Evolutionary conservation across 1,140 invertebrate species (phyloP).

Genomic region (Ctenoplectra terminalis): DNA sequence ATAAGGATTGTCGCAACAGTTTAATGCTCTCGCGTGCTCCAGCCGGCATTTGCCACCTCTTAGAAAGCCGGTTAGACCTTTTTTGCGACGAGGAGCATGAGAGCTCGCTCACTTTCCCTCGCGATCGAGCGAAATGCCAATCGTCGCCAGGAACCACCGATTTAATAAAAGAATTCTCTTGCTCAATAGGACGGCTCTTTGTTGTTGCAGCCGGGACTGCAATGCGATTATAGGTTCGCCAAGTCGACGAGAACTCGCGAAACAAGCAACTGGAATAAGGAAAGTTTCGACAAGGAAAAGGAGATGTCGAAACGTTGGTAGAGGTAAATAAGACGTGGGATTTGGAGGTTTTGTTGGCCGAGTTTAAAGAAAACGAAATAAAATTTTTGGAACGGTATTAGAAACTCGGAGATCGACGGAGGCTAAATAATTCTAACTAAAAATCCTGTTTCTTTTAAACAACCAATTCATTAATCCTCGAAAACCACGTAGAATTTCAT

Average conservation of each 20-base stretch:
- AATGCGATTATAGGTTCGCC: not conserved
- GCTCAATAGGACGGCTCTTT: conserved; percentile 10
- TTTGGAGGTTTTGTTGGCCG: not conserved
- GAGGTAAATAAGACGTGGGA: not conserved
- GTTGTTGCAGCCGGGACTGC: not conserved
- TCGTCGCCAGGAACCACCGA: conserved; percentile 49
- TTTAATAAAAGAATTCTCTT: conserved; percentile 20
- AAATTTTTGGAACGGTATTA: too few species aligned
- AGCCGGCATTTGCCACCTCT: conserved; percentile 20
- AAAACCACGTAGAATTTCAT: too few species aligned
- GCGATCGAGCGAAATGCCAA: conserved; percentile 62
- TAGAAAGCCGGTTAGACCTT: conserved; percentile 59
- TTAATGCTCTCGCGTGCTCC: not conserved
- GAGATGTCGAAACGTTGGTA: not conserved
- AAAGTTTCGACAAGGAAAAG: not conserved
- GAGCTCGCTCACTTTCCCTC: conserved; percentile 73
- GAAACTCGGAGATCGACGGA: too few species aligned
- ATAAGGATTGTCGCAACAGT: conserved; percentile 27
- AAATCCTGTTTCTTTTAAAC: too few species aligned
- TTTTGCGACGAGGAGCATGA: conserved; percentile 51
- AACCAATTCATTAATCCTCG: too few species aligned
- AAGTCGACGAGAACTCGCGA: not conserved
- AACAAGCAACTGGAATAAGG: not conserved
- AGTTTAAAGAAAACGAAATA: too few species aligned
- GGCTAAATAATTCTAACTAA: too few species aligned